phyloP scores from a whole-genome alignment of 2,113 vertebrate genomes.

The Ginglymostoma cirratum region DNA sequence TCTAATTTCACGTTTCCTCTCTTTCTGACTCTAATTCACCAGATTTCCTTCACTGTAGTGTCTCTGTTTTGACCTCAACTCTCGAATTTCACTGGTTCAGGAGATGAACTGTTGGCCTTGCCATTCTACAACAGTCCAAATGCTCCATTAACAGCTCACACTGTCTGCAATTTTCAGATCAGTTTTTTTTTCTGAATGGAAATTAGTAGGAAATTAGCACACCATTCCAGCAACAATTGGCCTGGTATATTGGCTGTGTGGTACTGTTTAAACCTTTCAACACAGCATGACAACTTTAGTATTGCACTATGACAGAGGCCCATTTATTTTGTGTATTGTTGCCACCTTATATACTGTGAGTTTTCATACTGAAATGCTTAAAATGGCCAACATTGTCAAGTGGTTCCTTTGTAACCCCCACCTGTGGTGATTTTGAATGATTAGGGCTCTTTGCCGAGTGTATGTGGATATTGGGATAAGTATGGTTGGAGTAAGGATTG shows the following conservation, averaged over 20 bases:
- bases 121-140: neutral
- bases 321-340: neutral
- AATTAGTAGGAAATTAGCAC: neutral
- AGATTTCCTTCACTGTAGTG: neutral
- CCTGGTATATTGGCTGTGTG: neutral
- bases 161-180: neutral
- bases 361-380: neutral
- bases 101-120: neutral
- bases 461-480: neutral
- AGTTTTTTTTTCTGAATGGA: neutral
- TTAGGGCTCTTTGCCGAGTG: neutral
- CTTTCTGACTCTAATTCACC: neutral
- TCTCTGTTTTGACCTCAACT: neutral
- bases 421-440: neutral
- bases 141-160: neutral
- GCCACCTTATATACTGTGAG: neutral
- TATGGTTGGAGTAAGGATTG: neutral
- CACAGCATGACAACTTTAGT: neutral
- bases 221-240: neutral
- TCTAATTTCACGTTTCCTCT: neutral
- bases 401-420: neutral
- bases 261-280: neutral
- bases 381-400: neutral
- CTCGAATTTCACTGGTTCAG: neutral
- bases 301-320: neutral